phyloP scores from a whole-genome alignment of 2,797 vertebrate species.

The Mus caroli region DNA sequence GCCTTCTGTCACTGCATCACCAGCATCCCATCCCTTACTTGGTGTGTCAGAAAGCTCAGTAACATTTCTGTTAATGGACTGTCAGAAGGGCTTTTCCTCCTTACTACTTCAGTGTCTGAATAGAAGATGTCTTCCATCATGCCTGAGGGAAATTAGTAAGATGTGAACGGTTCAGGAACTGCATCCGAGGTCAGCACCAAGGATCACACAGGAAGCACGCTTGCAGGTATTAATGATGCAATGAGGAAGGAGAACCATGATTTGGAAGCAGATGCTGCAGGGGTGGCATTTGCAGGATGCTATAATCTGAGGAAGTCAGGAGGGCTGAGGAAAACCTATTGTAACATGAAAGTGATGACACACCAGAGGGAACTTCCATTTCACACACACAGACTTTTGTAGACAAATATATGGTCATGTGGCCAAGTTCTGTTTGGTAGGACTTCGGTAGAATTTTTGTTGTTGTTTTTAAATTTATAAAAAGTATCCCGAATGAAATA shows the following conservation, averaged over 20 bases:
- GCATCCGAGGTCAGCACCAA: neutral
- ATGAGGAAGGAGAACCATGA: neutral
- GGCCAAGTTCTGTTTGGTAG: neutral
- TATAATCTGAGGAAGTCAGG: accelerated
- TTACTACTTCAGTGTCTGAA: neutral
- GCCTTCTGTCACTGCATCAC: neutral
- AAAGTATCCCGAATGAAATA: neutral
- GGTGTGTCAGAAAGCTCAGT: neutral
- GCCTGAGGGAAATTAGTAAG: neutral
- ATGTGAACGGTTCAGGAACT: neutral
- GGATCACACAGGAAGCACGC: neutral
- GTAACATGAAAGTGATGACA: neutral
- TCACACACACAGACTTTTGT: neutral
- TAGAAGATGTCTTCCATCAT: neutral
- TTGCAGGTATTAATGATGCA: accelerated
- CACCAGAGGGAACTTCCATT: neutral
- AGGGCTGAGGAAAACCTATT: neutral
- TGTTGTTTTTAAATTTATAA: neutral
- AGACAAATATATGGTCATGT: neutral
- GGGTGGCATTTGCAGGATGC: neutral
- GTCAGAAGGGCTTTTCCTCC: neutral
- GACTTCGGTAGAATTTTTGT: neutral
- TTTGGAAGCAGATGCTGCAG: neutral
- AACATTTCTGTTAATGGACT: neutral
- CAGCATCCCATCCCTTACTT: neutral